phyloP scores from a whole-genome alignment of 64 coral and sea anemone species.

The Actinia tenebrosa region DNA sequence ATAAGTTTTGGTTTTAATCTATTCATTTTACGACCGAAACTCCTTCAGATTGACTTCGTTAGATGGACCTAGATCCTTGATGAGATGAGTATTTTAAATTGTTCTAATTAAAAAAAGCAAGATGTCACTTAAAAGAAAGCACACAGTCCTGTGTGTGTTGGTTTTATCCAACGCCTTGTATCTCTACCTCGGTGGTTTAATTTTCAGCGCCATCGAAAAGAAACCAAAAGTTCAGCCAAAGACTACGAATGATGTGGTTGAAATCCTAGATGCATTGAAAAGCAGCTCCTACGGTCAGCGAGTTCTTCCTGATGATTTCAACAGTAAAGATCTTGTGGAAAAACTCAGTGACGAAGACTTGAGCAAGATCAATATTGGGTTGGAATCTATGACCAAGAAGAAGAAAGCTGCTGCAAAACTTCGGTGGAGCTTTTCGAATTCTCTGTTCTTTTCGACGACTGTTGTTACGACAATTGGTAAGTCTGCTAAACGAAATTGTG shows the following conservation, averaged over 20 bases:
- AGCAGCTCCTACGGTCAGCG: conserved; percentile 42
- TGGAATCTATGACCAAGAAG: conserved; percentile 41
- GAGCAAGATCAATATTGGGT: conserved; percentile 45
- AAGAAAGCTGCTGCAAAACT: conserved; percentile 55
- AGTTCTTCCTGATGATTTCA: conserved; percentile 45
- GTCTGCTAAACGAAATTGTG: background rate
- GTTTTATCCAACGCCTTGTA: conserved; percentile 65
- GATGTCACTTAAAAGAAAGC: conserved; percentile 45
- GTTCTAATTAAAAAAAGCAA: no score
- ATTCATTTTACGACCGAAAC: background rate
- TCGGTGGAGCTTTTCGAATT: conserved; percentile 90
- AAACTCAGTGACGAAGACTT: conserved; percentile 45
- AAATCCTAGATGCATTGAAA: conserved; percentile 65
- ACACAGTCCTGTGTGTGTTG: conserved; percentile 54
- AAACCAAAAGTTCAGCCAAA: conserved; percentile 22
- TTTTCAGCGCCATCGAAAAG: conserved; percentile 76
- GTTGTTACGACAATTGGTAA: conserved; percentile 90
- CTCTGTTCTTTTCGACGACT: conserved; percentile 85
- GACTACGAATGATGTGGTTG: conserved; percentile 40
- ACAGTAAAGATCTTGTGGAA: conserved; percentile 53
- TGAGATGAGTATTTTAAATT: no score
- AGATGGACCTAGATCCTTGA: no score
- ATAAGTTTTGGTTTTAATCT: background rate
- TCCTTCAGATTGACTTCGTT: background rate
- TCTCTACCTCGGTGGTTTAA: conserved; percentile 74